phyloP scores from a whole-genome alignment of 1,140 invertebrate species.

The Melitaea cinxia region DNA sequence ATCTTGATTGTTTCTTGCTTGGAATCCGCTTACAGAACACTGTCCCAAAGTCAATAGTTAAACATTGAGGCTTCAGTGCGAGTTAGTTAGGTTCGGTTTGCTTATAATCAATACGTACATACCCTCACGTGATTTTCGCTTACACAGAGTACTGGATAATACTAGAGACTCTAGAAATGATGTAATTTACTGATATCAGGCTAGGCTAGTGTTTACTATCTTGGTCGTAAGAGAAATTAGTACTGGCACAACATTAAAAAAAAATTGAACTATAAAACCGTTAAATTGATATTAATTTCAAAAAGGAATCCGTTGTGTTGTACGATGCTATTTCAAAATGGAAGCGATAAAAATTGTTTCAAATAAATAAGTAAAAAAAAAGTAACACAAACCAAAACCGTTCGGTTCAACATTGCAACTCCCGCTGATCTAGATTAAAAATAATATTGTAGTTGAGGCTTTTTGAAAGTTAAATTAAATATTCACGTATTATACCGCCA shows the following conservation, averaged over 20 bases:
- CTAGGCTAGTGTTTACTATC: neutral
- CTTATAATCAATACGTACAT: conserved; percentile 32
- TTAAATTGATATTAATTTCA: too few species aligned
- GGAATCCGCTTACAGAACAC: conserved; percentile 31
- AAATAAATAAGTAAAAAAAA: conserved; percentile 6
- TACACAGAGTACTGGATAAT: too few species aligned
- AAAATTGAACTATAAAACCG: too few species aligned
- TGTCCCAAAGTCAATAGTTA: conserved; percentile 32
- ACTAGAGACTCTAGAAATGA: too few species aligned
- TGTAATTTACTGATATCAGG: neutral
- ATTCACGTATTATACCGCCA: conserved; percentile 8
- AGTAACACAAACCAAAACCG: neutral
- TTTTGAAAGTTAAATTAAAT: neutral
- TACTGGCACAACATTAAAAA: too few species aligned
- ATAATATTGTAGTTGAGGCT: neutral
- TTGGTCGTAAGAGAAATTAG: too few species aligned
- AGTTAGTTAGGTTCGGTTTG: conserved; percentile 36
- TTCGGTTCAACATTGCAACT: neutral
- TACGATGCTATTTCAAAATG: too few species aligned
- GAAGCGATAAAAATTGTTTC: neutral
- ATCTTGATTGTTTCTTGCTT: conserved; percentile 30
- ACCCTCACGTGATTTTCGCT: conserved; percentile 29
- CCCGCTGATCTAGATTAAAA: neutral
- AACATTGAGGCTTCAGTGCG: conserved; percentile 29
- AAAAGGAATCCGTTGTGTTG: too few species aligned